Conservation (phyloP, 2,113 vertebrate genomes). For the Vidua chalybeata region DNA sequence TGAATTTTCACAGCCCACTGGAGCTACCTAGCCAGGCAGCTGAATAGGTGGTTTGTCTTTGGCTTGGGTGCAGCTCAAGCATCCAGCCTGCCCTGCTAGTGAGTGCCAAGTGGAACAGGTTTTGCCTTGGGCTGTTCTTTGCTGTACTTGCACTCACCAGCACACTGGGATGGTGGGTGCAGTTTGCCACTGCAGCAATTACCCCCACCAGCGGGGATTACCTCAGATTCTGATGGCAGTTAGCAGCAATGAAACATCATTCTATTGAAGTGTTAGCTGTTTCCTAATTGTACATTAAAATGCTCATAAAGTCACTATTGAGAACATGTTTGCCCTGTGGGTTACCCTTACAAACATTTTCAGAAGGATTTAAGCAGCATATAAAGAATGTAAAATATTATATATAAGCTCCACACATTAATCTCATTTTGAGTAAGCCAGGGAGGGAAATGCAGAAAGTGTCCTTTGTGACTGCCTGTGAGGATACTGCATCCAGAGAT, state of each 20-base stretch:
- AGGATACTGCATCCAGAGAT: rapidly evolving
- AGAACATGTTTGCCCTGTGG: not conserved
- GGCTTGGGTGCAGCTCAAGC: not conserved
- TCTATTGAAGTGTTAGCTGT: not conserved
- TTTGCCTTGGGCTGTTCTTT: not conserved
- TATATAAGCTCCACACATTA: not conserved
- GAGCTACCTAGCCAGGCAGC: not conserved
- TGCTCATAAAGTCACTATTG: not conserved
- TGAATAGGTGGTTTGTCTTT: conserved; percentile 30
- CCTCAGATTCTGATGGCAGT: not conserved
- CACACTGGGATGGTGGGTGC: not conserved
- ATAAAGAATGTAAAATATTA: not conserved
- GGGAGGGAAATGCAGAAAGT: not conserved
- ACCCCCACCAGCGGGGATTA: not conserved
- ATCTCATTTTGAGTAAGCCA: not conserved
- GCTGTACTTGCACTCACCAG: not conserved
- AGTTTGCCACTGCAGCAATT: not conserved
- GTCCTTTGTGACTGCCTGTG: not conserved
- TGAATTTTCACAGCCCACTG: conserved; percentile 7
- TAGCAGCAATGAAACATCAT: not conserved
- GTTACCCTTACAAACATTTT: not conserved
- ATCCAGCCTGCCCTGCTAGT: not conserved
- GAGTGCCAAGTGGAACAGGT: conserved; percentile 37
- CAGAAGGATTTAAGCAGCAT: not conserved
- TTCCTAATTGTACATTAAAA: not conserved